Base-by-base conservation (phyloP, 2,888 invertebrate species). In the Thecocarcelia acutangulata region DNA sequence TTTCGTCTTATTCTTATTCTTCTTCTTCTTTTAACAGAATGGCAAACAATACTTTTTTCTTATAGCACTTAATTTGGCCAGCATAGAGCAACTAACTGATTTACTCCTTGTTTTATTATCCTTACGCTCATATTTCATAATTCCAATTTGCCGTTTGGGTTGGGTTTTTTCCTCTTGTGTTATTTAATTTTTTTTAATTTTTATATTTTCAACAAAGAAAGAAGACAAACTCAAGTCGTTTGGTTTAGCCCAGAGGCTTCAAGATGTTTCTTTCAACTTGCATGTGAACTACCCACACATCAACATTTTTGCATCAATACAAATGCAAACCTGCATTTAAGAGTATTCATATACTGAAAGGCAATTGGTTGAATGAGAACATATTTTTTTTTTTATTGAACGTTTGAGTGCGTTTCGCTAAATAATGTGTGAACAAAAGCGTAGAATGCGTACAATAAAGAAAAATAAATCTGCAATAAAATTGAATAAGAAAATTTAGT, bases 111-210 rank as follows among this genome's bases (percentile, higher is more conserved):
- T 69, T 81, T 81, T 77, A 81, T 81, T 81, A 73, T 81, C 73
- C 81, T 82, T 73, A 64, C 24, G 86, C 86, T 86, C 88, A 88
- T 88, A 88, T 87, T 88, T 88, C 88, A 88, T 88, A 88, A 88
- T 88, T 87, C 87, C 87, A 87, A 88, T 87, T 87, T 87, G 87
- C 88, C 75, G 70, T 81, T 82, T 78, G 75, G 72, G 75, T 79
- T 83, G 74, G 83, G 81, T 33, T 17, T 37, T 24, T 37, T 4
- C 6, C 6, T 44, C n/a, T 6, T 37, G 6, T 19, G 8, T 48
- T 56, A 21, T 50, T 19, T 56, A 19, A 21, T 37, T 46, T 9
- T 5, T 46, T 63, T 63, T 17, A n/a, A 17, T n/a, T n/a, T n/a
- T n/a, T n/a, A n/a, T n/a, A n/a, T n/a, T n/a, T n/a, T n/a, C 9